Percentiles rank a stretch among this genome's conserved stretches.
These are phyloP conservation scores for Ectropis crepuscularia DNA, from an alignment of 2,888 invertebrate genomes.

Conservation along the genomic window DNA sequence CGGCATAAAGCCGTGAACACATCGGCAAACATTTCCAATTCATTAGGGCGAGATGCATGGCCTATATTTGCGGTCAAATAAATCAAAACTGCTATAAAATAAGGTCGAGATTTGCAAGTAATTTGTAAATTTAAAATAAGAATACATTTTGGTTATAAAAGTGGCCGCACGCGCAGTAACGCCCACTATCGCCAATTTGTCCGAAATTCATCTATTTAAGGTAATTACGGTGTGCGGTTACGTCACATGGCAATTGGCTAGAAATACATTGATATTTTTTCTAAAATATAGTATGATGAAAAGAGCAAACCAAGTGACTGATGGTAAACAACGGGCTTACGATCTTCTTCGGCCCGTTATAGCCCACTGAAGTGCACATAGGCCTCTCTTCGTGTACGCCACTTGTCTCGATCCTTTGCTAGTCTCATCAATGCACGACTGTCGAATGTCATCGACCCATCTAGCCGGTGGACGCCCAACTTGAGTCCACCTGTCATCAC, in stretches of 20 bases:
- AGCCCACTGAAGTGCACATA: too few relatives aligned
- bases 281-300: not conserved
- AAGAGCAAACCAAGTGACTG: too few relatives aligned
- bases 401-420: too few relatives aligned
- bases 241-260: constrained; percentile 16
- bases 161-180: constrained; percentile 54
- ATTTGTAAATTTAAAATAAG: constrained; percentile 45
- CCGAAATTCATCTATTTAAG: constrained; percentile 50
- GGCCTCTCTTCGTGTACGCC: too few relatives aligned
- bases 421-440: too few relatives aligned
- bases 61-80: not conserved
- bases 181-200: constrained; percentile 64
- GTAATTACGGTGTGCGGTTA: constrained; percentile 23
- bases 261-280: not conserved
- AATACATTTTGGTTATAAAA: constrained; percentile 50
- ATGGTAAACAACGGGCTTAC: too few relatives aligned
- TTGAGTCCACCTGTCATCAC: too few relatives aligned
- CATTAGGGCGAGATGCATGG: constrained; percentile 4
- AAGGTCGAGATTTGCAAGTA: not conserved
- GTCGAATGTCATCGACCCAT: too few relatives aligned
- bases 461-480: too few relatives aligned
- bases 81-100: not conserved
- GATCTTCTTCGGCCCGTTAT: too few relatives aligned
- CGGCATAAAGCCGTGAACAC: constrained; percentile 47
- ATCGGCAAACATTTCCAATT: constrained; percentile 45